Evolutionary conservation across 2,113 vertebrate species (phyloP).

Genomic region (Trochalopteron elliotii): DNA sequence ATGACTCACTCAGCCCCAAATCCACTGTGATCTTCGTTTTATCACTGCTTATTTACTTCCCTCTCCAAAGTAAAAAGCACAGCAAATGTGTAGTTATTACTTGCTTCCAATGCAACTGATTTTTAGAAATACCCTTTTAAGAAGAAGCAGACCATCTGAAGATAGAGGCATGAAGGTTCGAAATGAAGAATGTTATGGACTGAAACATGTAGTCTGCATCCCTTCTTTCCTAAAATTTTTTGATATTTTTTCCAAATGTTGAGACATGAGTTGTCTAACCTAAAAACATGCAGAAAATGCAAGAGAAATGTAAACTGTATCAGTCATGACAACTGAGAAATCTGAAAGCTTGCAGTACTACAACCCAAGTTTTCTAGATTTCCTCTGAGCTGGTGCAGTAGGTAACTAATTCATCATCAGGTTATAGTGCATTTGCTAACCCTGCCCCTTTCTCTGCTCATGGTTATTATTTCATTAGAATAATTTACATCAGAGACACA

Average conservation of each 20-base stretch:
- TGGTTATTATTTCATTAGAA: not conserved
- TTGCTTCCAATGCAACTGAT: not conserved
- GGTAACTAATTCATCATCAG: fast-evolving
- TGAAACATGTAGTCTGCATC: not conserved
- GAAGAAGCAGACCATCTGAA: not conserved
- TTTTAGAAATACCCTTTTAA: not conserved
- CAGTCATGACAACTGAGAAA: not conserved
- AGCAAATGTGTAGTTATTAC: not conserved
- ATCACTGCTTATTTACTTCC: not conserved
- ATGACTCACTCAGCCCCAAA: not conserved
- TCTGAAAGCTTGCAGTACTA: not conserved
- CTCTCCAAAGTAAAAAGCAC: not conserved
- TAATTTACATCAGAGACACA: not conserved
- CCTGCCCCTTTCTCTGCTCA: not conserved
- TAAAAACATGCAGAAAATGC: not conserved
- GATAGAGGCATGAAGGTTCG: not conserved
- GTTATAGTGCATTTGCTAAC: not conserved
- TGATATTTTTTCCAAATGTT: not conserved
- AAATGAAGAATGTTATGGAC: not conserved
- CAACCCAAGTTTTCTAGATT: not conserved
- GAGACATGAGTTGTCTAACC: not conserved
- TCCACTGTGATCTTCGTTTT: not conserved
- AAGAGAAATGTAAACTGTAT: not conserved
- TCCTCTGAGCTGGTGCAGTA: not conserved
- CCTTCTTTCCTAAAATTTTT: not conserved